A percentile compares a stretch with the other conserved stretches of the same genome.
Conservation (phyloP, 2,888 invertebrate genomes). For the Thecocarcelia acutangulata region DNA sequence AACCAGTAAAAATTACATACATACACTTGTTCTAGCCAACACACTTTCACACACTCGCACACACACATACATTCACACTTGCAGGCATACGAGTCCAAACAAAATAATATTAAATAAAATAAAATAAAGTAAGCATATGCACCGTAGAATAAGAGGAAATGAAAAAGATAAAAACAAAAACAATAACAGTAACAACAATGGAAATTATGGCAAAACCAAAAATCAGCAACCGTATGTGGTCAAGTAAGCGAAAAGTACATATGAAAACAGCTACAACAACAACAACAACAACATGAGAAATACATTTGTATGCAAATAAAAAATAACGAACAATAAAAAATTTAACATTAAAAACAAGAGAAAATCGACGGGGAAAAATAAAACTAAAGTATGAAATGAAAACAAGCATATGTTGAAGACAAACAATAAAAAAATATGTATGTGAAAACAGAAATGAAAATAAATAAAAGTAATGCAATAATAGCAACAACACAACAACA, state of each 20-base stretch:
- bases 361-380: conserved; percentile 48
- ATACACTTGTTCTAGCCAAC: conserved; percentile 1
- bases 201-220: conserved; percentile 75
- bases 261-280: conserved; percentile 68
- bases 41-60: background rate
- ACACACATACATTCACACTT: background rate
- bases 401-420: conserved; percentile 55
- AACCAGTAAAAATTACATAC: conserved; percentile 51
- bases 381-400: conserved; percentile 26
- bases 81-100: background rate
- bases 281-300: conserved; percentile 41
- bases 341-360: conserved; percentile 42
- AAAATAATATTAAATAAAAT: conserved; percentile 16
- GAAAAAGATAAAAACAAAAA: conserved; percentile 38
- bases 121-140: conserved; percentile 62
- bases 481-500: conserved; percentile 70
- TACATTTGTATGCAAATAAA: conserved; percentile 48
- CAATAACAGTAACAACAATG: conserved; percentile 49
- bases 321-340: conserved; percentile 60
- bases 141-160: conserved; percentile 66
- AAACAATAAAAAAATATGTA: conserved; percentile 35
- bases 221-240: conserved; percentile 79
- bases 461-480: conserved; percentile 53
- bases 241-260: conserved; percentile 69
- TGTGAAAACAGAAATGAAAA: conserved; percentile 58